Conservation (phyloP, 1,140 invertebrate species). For the Wasmannia auropunctata region DNA sequence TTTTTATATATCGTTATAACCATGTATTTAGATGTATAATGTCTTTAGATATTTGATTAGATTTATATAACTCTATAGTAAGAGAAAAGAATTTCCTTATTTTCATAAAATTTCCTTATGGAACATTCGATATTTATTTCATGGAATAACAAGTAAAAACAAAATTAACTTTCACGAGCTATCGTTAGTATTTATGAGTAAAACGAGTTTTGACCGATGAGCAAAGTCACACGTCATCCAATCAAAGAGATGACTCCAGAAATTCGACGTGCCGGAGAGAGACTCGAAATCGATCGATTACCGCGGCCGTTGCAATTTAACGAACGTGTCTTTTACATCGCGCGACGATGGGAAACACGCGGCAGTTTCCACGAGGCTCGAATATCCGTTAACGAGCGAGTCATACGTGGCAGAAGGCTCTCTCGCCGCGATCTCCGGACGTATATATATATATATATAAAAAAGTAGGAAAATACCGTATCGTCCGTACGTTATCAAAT, state of each 20-base stretch:
- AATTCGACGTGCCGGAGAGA: not conserved
- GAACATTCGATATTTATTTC: not conserved
- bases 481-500: not conserved
- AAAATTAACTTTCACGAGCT: not conserved
- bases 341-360: not conserved
- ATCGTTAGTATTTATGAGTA: not conserved
- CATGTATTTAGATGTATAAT: not conserved
- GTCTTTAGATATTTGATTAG: not conserved
- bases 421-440: not conserved
- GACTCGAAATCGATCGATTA: not conserved
- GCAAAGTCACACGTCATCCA: constrained; percentile 38
- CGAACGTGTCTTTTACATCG: not conserved
- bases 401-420: constrained; percentile 25
- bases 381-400: not conserved
- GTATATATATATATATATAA: not conserved
- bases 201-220: not conserved
- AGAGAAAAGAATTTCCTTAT: not conserved
- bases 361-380: not conserved
- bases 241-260: not conserved
- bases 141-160: not conserved
- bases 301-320: not conserved
- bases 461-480: not conserved
- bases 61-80: not conserved
- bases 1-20: not conserved
- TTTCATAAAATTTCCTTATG: not conserved